These are phyloP conservation scores for Lucilia sericata DNA, from an alignment of 1,140 invertebrate genomes.

Conservation along the genomic window DNA sequence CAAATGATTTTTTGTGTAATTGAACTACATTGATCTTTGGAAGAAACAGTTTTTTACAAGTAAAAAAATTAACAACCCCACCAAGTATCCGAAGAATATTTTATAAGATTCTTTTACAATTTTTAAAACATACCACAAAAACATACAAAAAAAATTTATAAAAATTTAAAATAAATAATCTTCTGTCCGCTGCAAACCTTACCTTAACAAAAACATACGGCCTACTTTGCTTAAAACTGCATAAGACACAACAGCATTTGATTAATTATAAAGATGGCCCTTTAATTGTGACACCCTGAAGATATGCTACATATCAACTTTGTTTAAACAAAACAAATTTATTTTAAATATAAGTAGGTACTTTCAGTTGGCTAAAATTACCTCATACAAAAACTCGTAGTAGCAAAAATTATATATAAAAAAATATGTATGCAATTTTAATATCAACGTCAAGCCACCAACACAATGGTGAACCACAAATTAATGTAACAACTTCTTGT, in stretches of 20 bases:
- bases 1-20: too few relatives aligned
- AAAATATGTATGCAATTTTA: not conserved
- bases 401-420: not conserved
- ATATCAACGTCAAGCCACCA: not conserved
- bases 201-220: too few relatives aligned
- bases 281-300: not conserved
- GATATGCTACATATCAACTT: not conserved
- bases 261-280: not conserved
- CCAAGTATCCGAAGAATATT: too few relatives aligned
- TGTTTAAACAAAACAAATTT: not conserved
- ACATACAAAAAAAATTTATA: too few relatives aligned
- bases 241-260: not conserved
- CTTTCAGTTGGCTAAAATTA: not conserved
- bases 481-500: conserved; percentile 38
- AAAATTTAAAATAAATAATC: too few relatives aligned
- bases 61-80: too few relatives aligned
- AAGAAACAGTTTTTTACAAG: too few relatives aligned
- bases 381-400: not conserved
- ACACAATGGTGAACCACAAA: conserved; percentile 38
- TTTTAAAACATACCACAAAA: too few relatives aligned
- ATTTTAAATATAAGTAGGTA: not conserved
- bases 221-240: too few relatives aligned
- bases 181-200: too few relatives aligned
- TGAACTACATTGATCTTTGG: too few relatives aligned
- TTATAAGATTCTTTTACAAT: too few relatives aligned